Percentiles rank a stretch among this genome's conserved stretches.
These are phyloP conservation scores for Coracias cyanogaster DNA, from an alignment of 2,797 vertebrate genomes.

Conservation along the genomic window DNA sequence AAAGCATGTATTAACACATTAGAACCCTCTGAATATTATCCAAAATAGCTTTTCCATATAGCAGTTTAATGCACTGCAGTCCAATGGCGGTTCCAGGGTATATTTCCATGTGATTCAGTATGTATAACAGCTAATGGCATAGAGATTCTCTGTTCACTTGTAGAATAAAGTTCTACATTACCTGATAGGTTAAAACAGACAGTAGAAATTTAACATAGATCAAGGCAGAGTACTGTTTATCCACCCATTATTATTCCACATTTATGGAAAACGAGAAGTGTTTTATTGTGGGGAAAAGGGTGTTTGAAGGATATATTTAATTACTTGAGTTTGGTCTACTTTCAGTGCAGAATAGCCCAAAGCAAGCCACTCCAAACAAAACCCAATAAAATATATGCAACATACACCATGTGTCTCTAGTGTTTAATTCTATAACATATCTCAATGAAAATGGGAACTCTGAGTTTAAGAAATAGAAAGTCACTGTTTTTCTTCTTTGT, in stretches of 20 bases:
- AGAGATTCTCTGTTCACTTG: background rate
- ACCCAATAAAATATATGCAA: background rate
- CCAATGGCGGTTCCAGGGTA: background rate
- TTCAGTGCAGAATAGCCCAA: background rate
- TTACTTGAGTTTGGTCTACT: background rate
- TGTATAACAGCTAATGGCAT: background rate
- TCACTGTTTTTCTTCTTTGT: background rate
- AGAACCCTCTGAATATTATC: background rate
- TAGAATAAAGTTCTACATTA: background rate
- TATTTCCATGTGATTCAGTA: background rate
- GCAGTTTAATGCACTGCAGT: background rate
- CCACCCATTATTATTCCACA: background rate
- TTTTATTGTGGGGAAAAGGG: background rate
- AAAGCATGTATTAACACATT: background rate
- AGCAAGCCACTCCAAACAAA: background rate
- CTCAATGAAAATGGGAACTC: background rate
- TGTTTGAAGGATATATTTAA: background rate
- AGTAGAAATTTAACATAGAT: background rate
- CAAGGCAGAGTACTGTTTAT: background rate
- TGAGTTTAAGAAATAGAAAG: background rate
- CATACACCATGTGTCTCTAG: background rate
- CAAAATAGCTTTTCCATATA: background rate
- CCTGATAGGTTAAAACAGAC: background rate
- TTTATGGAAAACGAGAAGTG: background rate
- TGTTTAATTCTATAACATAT: background rate